Base-by-base conservation (phyloP, 2,113 vertebrate genomes). In the Mesocricetus auratus region DNA sequence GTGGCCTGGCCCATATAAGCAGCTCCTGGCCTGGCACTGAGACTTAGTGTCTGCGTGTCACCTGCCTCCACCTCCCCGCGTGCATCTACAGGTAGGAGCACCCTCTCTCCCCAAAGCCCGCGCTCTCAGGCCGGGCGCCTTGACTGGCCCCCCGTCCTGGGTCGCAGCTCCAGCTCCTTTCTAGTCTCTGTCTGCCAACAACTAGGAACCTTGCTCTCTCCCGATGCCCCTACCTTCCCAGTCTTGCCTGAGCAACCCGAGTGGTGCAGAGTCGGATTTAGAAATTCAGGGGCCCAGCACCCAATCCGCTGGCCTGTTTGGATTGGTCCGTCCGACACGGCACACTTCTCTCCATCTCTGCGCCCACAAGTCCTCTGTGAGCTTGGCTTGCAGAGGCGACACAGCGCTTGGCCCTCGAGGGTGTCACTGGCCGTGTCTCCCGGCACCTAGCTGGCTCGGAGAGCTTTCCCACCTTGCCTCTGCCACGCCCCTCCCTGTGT, bases 141-240 rank as follows among this genome's bases (percentile, higher is more conserved):
- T 66, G 98, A 92, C 98, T 99, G 96, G 97, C 98, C 75, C 36
- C 15, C 15, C 78, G 86, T 5, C 42, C 62, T 66, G 42, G 17
- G 75, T 58, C 58, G 12, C 58, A 47, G 71, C 5, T 66, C 85
- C 71, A 0, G 50, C 86, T 93, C 64, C 39, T 69, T 64, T 17
- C 53, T 42, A 31, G 4, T 10, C 81, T 45, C 58, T 31, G 81
- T 62, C 26, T 13, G 47, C 62, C 56, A 87, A 53, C 62, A 11
- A 8, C 85, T 26, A n/a, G 33, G 21, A 50, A 12, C 21, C 45
- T 69, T 26, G 47, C 31, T 86, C 86, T 92, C 66, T 93, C 89
- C 86, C 47, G 42, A 2, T 33, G n/a, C 33, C 39, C 68, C 47
- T n/a, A 56, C 3, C 15, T 69, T 58, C 3, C 69, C 36, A 71